phyloP scores from a whole-genome alignment of 2,888 invertebrate genomes.

The Kryphioiulus occultus region DNA sequence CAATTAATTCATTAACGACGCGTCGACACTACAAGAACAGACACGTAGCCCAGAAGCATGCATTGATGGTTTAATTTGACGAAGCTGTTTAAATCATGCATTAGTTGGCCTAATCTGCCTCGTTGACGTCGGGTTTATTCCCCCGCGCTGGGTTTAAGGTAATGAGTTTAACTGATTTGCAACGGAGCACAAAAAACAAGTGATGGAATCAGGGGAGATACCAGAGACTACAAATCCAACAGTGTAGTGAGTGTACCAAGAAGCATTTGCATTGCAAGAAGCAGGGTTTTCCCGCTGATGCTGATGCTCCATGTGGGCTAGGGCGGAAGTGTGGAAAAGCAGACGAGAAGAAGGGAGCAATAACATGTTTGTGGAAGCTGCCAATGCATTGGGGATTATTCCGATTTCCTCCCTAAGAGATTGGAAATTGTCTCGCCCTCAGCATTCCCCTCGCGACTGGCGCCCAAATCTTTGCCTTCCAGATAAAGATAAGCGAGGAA shows the following conservation, averaged over 20 bases:
- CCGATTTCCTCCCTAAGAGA: not conserved
- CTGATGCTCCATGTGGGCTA: not conserved
- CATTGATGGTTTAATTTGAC: too few relatives aligned
- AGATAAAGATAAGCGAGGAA: slow-evolving; percentile 36
- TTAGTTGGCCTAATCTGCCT: too few relatives aligned
- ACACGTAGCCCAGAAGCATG: too few relatives aligned
- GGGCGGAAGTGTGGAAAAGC: not conserved
- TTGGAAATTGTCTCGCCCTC: not conserved
- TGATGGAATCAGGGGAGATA: too few relatives aligned
- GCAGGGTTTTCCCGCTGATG: not conserved
- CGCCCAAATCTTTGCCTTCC: slow-evolving; percentile 3
- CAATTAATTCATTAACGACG: too few relatives aligned
- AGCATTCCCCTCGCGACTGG: not conserved
- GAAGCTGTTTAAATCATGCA: too few relatives aligned
- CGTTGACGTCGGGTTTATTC: too few relatives aligned
- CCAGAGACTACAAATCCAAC: not conserved
- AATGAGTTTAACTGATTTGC: too few relatives aligned
- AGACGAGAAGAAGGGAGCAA: slow-evolving; percentile 19
- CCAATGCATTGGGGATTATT: slow-evolving; percentile 27
- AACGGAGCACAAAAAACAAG: too few relatives aligned
- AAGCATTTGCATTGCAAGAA: not conserved
- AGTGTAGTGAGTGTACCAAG: not conserved
- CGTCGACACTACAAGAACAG: too few relatives aligned
- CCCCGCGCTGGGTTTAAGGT: too few relatives aligned
- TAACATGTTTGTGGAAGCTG: not conserved